phyloP scores from a whole-genome alignment of 1,140 invertebrate species.

The Hyposmocoma kahamanoa region DNA sequence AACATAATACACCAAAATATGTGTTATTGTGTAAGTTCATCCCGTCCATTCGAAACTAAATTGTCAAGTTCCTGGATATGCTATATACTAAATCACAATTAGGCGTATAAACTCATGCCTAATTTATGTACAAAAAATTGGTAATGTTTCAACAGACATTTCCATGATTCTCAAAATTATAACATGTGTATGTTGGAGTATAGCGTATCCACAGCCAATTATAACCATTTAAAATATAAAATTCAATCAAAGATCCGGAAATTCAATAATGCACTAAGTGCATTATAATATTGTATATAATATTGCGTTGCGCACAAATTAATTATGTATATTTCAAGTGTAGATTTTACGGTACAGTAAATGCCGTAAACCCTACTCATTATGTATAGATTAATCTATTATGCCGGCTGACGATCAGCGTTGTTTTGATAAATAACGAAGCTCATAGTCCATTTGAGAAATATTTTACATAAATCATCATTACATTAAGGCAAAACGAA shows the following conservation, averaged over 20 bases:
- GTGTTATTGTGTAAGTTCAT: conserved; percentile 25
- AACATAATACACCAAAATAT: conserved; percentile 21
- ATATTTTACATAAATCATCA: too few species aligned
- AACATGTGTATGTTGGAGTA: not conserved
- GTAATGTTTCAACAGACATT: conserved; percentile 11
- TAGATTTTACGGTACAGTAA: not conserved
- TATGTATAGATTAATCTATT: not conserved
- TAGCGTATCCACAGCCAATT: conserved; percentile 45
- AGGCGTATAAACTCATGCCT: conserved; percentile 23
- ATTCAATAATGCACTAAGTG: not conserved
- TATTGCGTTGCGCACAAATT: not conserved
- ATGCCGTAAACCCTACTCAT: not conserved
- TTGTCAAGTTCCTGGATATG: conserved; percentile 32
- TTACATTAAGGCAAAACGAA: too few species aligned
- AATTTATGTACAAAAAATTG: conserved; percentile 44
- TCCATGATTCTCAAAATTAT: not conserved
- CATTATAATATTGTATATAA: not conserved
- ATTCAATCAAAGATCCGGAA: not conserved
- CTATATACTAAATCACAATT: conserved; percentile 45
- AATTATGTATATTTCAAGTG: not conserved
- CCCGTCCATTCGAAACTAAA: conserved; percentile 31
- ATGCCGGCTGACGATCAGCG: not conserved
- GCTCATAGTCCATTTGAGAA: too few species aligned
- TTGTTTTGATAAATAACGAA: too few species aligned
- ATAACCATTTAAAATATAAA: conserved; percentile 9